Evolutionary conservation across 2,888 invertebrate genomes (phyloP), one percentile per base, ranked within the genome.

Genomic region (Cephus nigrinus): DNA sequence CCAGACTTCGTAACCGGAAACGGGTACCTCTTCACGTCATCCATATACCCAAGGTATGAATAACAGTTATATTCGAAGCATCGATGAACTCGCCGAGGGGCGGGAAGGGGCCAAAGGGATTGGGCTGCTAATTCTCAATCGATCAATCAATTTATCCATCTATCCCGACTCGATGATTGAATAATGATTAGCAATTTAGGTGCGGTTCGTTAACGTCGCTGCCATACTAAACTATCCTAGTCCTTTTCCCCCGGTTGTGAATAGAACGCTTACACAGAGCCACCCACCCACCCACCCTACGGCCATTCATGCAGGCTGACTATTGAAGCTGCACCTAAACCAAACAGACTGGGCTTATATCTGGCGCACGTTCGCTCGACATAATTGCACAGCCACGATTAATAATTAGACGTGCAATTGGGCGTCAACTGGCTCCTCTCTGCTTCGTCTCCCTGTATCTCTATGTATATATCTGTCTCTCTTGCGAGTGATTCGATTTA

Each of bases 401-500:
- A 89, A 89, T 90, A 89, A 90, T 90, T 90, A 90, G 89, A 88
- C 88, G 87, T 82, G 86, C 88, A 86, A 88, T 88, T 87, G 89
- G 86, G 86, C 89, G 89, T 89, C 88, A 87, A 86, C 87, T 85
- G 82, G 81, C 82, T 80, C 82, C 84, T 84, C 55, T 55, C 55
- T 55, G 23, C 23, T 23, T 55, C 5, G 0, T 55, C 23, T 55
- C 23, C 15, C 23, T 2, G 0, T 9, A 23, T 23, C 23, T 55
- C 55, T 23, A 1, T 15, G 15, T 40, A 4, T 40, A 0, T 36
- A 4, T 36, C 36, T 36, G 4, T 40, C 55, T 9, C 55, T 55
- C 55, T 55, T 2, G 15, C 36, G 55, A 69, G 83, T 86, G 87
- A 89, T 89, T 90, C 89, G 89, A 89, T 90, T 90, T 88, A 88